Evolutionary conservation across 2,113 vertebrate genomes (phyloP).

Genomic region (Oryzias celebensis): DNA sequence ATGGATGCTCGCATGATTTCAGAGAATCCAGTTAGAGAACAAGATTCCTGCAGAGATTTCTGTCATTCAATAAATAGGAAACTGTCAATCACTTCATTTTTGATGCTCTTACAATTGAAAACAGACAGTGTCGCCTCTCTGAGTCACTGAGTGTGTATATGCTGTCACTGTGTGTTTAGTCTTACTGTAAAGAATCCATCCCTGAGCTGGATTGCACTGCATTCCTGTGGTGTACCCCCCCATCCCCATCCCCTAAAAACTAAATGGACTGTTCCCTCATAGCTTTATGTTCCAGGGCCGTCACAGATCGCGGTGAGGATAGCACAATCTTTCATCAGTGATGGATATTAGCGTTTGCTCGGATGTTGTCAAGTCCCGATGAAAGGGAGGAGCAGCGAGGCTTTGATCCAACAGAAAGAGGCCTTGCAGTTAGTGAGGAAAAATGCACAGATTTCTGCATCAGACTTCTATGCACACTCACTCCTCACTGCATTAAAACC

Average conservation of each 20-base stretch:
- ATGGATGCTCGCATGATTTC: slow-evolving; percentile 9
- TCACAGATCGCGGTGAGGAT: slow-evolving; percentile 36
- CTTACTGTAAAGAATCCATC: slow-evolving; percentile 58
- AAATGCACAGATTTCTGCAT: slow-evolving; percentile 33
- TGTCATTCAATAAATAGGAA: slow-evolving; percentile 17
- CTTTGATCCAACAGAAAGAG: slow-evolving; percentile 35
- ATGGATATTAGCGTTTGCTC: slow-evolving; percentile 24
- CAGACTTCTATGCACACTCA: no score
- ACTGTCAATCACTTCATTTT: slow-evolving; percentile 15
- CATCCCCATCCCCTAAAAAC: slow-evolving; percentile 23
- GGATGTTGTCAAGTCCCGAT: slow-evolving; percentile 36
- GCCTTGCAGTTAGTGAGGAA: slow-evolving; percentile 4
- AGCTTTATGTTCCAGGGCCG: slow-evolving; percentile 53
- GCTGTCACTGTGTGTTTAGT: slow-evolving; percentile 43
- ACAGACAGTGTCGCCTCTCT: slow-evolving; percentile 30
- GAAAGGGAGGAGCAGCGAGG: slow-evolving; percentile 16
- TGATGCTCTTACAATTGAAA: slow-evolving; percentile 42
- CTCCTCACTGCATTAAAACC: no score
- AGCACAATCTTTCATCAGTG: slow-evolving; percentile 47
- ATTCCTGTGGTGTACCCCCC: slow-evolving; percentile 59
- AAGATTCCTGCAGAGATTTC: background rate
- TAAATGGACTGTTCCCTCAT: slow-evolving; percentile 36
- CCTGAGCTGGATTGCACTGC: slow-evolving; percentile 55
- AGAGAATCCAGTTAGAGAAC: background rate
- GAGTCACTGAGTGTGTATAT: slow-evolving; percentile 28